These are phyloP conservation scores for Colistium nudipinnis DNA, from an alignment of 2,113 vertebrate genomes.

Conservation along the genomic window DNA sequence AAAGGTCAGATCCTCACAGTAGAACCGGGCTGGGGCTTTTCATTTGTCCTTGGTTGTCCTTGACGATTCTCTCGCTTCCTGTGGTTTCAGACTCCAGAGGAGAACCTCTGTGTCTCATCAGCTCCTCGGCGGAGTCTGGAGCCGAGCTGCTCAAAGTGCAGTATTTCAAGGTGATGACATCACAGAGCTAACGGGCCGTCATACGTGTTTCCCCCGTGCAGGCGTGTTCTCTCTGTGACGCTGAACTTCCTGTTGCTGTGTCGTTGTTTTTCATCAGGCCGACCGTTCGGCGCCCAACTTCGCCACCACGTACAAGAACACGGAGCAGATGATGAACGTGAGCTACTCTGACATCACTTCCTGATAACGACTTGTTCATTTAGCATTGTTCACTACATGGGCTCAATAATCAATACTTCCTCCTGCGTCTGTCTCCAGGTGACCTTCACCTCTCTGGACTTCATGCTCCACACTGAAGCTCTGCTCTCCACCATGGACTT, in stretches of 20 bases:
- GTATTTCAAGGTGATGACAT: conserved; percentile 86
- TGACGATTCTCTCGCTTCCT: background rate
- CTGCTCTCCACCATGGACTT: conserved; percentile 92
- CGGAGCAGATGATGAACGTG: conserved; percentile 88
- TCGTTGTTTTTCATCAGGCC: conserved; percentile 79
- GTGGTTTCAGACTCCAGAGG: conserved; percentile 81
- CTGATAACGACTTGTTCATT: too few relatives aligned
- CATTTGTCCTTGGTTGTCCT: background rate
- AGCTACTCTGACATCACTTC: too few relatives aligned
- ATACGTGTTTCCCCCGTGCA: background rate
- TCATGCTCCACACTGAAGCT: conserved; percentile 92
- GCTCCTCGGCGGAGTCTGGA: conserved; percentile 84
- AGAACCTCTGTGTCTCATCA: conserved; percentile 86
- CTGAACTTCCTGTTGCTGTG: background rate
- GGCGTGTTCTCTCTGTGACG: too few relatives aligned
- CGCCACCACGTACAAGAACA: conserved; percentile 84
- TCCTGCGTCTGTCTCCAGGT: conserved; percentile 78
- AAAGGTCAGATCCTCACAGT: conserved; percentile 68
- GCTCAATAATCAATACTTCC: too few relatives aligned
- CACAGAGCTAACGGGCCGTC: rapidly evolving
- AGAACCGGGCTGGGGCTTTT: background rate
- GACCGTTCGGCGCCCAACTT: conserved; percentile 88
- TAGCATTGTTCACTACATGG: too few relatives aligned
- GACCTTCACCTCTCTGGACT: conserved; percentile 88
- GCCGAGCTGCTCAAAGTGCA: conserved; percentile 93